phyloP scores from a whole-genome alignment of 2,888 invertebrate species.

The Mythimna albipuncta region DNA sequence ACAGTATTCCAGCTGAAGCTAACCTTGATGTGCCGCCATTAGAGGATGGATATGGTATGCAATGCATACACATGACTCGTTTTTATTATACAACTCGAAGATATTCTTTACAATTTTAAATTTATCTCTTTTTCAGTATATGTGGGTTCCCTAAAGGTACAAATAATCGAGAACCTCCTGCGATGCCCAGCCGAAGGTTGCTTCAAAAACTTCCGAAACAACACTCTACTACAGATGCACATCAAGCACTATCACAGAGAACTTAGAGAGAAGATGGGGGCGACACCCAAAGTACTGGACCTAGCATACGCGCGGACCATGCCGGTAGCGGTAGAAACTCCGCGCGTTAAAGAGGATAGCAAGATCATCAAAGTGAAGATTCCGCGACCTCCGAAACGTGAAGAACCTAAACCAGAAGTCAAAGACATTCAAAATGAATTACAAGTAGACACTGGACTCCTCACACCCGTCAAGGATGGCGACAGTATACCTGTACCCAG shows the following conservation, averaged over 20 bases:
- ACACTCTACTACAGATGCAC: conserved; percentile 97
- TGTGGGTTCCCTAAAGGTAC: conserved; percentile 91
- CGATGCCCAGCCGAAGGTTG: conserved; percentile 96
- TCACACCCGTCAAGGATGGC: conserved; percentile 63
- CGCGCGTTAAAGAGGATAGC: conserved; percentile 60
- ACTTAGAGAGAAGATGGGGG: conserved; percentile 93
- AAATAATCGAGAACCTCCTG: conserved; percentile 92
- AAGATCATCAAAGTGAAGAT: conserved; percentile 82
- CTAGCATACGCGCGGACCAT: conserved; percentile 95
- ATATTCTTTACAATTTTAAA: background rate
- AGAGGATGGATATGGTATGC: conserved; percentile 85
- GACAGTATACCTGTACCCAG: conserved; percentile 62
- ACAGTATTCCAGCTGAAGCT: conserved; percentile 38
- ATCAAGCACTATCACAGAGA: conserved; percentile 98
- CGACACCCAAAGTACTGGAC: conserved; percentile 96
- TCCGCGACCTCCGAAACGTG: conserved; percentile 77
- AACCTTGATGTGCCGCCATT: conserved; percentile 67
- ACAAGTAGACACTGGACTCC: conserved; percentile 57
- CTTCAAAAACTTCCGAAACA: conserved; percentile 97
- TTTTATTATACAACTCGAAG: fast-evolving
- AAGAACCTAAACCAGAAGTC: conserved; percentile 71
- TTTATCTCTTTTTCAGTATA: conserved; percentile 77
- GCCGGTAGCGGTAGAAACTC: conserved; percentile 67
- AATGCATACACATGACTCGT: background rate
- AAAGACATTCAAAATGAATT: conserved; percentile 56